Conservation (phyloP, 1,140 invertebrate species). For the Plectus sambesii region DNA sequence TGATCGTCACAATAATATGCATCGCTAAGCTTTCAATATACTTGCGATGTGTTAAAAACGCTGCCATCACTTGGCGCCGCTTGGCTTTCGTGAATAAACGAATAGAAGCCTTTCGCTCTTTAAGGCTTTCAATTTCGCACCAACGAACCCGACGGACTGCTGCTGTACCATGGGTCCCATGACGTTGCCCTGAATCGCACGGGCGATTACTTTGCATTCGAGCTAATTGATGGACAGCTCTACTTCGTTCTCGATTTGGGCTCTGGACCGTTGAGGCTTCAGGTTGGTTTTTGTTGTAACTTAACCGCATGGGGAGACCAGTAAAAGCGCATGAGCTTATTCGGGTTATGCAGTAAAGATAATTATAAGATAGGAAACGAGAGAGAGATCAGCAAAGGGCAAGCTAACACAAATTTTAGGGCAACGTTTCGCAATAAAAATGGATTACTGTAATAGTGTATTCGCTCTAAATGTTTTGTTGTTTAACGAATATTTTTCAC, state of each 20-base stretch:
- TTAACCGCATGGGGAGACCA: slow-evolving; percentile 3
- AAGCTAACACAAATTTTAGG: no score
- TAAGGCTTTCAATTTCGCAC: slow-evolving; percentile 60
- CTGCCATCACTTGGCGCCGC: not conserved
- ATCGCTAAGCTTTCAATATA: not conserved
- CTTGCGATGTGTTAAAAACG: no score
- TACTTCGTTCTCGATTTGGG: slow-evolving; percentile 81
- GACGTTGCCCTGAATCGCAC: slow-evolving; percentile 48
- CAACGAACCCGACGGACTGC: slow-evolving; percentile 78
- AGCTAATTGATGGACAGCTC: slow-evolving; percentile 79
- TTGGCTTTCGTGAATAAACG: slow-evolving; percentile 8
- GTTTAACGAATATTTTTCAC: no score
- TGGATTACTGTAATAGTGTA: no score
- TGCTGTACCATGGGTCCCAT: slow-evolving; percentile 77
- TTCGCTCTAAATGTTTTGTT: no score
- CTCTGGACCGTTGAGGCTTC: slow-evolving; percentile 70
- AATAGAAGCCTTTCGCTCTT: no score
- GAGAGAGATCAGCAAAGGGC: no score
- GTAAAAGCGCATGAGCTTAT: no score
- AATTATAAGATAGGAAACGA: no score
- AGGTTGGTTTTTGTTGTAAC: slow-evolving; percentile 41
- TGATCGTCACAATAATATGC: no score
- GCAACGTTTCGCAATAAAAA: no score
- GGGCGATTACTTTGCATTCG: slow-evolving; percentile 81
- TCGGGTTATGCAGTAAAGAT: no score